Evolutionary conservation across 2,797 vertebrate species (phyloP).

Genomic region (Phrynocephalus guinanensis): DNA sequence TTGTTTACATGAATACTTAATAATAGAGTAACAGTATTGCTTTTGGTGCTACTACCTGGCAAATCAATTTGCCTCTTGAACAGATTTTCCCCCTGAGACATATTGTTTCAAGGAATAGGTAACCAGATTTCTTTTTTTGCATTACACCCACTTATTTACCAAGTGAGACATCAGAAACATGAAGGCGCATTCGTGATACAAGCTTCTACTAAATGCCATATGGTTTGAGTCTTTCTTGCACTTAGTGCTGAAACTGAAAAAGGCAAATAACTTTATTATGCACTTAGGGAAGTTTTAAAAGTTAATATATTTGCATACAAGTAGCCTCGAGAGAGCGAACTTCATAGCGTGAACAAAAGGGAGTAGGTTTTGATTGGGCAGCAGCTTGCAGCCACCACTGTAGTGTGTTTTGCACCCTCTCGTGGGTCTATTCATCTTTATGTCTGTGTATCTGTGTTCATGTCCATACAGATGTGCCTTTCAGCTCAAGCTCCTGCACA

Average conservation of each 20-base stretch:
- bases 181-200: slow-evolving; percentile 24
- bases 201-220: slow-evolving; percentile 28
- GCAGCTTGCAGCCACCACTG: background rate
- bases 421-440: slow-evolving; percentile 16
- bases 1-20: slow-evolving; percentile 12
- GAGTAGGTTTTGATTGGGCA: slow-evolving; percentile 24
- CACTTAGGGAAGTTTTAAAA: slow-evolving; percentile 15
- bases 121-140: slow-evolving; percentile 4
- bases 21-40: background rate
- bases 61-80: slow-evolving; percentile 6
- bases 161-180: slow-evolving; percentile 15
- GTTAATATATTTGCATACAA: slow-evolving; percentile 39
- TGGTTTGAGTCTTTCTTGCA: slow-evolving; percentile 26
- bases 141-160: slow-evolving; percentile 13
- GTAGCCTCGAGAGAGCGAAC: slow-evolving; percentile 34
- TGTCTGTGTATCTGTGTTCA: background rate
- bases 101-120: slow-evolving; percentile 30
- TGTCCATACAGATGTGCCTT: slow-evolving; percentile 12
- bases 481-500: background rate
- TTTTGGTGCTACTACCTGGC: slow-evolving; percentile 20
- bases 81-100: background rate
- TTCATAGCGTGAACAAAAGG: slow-evolving; percentile 14
- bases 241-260: slow-evolving; percentile 22
- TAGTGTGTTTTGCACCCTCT: background rate
- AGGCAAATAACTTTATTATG: slow-evolving; percentile 22